These are phyloP conservation scores for Diarsia brunnea DNA, from an alignment of 2,888 invertebrate genomes.

Conservation along the genomic window DNA sequence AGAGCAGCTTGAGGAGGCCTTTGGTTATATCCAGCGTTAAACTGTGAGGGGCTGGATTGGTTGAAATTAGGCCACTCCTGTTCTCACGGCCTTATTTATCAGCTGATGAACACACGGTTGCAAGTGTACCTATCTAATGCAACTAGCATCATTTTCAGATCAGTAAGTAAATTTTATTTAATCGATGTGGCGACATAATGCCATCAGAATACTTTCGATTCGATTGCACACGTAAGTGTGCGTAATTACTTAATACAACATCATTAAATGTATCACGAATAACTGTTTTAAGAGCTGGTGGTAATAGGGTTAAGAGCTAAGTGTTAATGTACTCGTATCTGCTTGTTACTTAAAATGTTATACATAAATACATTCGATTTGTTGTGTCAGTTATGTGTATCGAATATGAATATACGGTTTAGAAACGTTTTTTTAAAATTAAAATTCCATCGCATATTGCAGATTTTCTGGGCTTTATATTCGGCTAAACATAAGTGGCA, in stretches of 20 bases:
- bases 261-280: conserved; percentile 33
- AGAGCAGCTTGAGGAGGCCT: neutral
- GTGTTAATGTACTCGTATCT: too few relatives aligned
- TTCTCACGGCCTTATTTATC: neutral
- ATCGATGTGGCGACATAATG: conserved; percentile 29
- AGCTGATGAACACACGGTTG: too few relatives aligned
- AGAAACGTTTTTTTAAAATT: too few relatives aligned
- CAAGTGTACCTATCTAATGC: neutral
- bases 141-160: conserved; percentile 23
- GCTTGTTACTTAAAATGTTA: neutral
- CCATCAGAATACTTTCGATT: conserved; percentile 40
- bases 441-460: too few relatives aligned
- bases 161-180: conserved; percentile 37
- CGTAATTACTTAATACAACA: conserved; percentile 42
- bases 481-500: too few relatives aligned
- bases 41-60: neutral
- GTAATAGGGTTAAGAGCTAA: conserved; percentile 11
- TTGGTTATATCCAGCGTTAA: neutral
- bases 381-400: too few relatives aligned
- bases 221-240: conserved; percentile 42
- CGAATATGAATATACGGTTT: too few relatives aligned
- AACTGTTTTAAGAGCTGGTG: neutral
- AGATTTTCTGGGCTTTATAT: too few relatives aligned
- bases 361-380: neutral
- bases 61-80: neutral